Evolutionary conservation across 2,113 vertebrate genomes (phyloP), one percentile per base, ranked within the genome.

Genomic region (Channa argus): DNA sequence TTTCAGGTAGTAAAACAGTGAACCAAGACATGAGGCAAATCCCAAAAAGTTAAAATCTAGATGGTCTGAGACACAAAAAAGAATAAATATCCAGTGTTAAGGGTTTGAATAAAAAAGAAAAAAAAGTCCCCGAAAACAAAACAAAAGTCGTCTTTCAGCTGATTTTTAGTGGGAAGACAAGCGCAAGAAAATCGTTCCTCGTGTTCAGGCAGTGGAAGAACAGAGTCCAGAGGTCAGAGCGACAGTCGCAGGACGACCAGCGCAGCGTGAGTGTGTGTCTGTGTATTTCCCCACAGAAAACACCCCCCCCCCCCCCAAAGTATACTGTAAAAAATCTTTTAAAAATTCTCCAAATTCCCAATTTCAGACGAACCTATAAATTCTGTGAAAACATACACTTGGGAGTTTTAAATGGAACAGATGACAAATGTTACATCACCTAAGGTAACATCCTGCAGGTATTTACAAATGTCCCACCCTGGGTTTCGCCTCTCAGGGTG

Each of bases 201-300:
- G 53, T 71, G 41, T 0, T 0, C 34, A 15, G 69, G 46, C 43
- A 36, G 33, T 4, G 50, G 37, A 13, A 44, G 5, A 33, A 56
- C 13, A 61, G 62, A 82, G 88, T 88, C 88, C 88, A 86, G 73
- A 88, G 88, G 81, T 86, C 84, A 52, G 5, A 3, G 63, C 44
- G 74, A 63, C 49, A 24, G 24, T 24, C 24, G 24, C 24, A 24
- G 24, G 24, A 24, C 24, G 24, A 24, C 24, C 24, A 24, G 24
- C 24, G 24, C 24, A 24, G 24, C 24, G 24, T 41, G 12, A 51
- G 62, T 61, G 76, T 63, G 63, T 67, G 7, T 73, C 43, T 47
- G 46, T 65, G 37, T 36, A 3, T 52, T 10, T 65, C 52, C 38
- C 4, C 50, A 38, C 64, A 8, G 50, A 63, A 75, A 56, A 70